Evolutionary conservation across 1,140 invertebrate genomes (phyloP), one percentile per base, ranked within the genome.

Genomic region (Drosophila auraria): DNA sequence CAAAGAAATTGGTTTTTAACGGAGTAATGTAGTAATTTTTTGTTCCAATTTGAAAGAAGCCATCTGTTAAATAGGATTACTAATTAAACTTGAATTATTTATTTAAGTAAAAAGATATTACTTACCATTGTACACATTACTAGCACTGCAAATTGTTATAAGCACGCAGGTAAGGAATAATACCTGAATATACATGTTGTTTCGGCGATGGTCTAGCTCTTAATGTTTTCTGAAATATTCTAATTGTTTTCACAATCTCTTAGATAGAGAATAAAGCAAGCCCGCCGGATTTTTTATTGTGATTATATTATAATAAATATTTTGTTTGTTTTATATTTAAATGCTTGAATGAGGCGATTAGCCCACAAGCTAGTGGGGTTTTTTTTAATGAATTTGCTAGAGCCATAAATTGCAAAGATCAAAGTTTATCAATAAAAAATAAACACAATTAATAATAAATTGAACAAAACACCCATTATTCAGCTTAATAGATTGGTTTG

Each of bases 371-470:
- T 12, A 15, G n/a, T 20, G 17, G 14, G n/a, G n/a, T 53, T 53
- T 20, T 17, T 36, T 33, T 27, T 1, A n/a, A 50, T 27, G 4
- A 15, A 2, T 1, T 33, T 12, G 4, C 23, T 3, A 20, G 0
- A 36, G 17, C 17, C 1, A 36, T 54, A 36, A 54, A 20, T 5
- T 17, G 3, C 30, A 14, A 14, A 56, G 53, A 38, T 56, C 33
- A 56, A 56, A 56, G 53, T 15, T 56, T 56, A 56, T 56, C 53
- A 38, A 9, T 38, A 36, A 8, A 8, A 23, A 15, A 8, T 17
- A 53, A 20, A n/a, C 9, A 7, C 27, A 33, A 33, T 33, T 33
- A 33, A 54, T 20, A 17, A 7, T 5, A 14, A 3, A 36, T 20
- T 20, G 20, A 12, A 2, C 7, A 20, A 33, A 12, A 11, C 11